Conservation (phyloP, 2,113 vertebrate genomes). For the Pygoscelis antarcticus region DNA sequence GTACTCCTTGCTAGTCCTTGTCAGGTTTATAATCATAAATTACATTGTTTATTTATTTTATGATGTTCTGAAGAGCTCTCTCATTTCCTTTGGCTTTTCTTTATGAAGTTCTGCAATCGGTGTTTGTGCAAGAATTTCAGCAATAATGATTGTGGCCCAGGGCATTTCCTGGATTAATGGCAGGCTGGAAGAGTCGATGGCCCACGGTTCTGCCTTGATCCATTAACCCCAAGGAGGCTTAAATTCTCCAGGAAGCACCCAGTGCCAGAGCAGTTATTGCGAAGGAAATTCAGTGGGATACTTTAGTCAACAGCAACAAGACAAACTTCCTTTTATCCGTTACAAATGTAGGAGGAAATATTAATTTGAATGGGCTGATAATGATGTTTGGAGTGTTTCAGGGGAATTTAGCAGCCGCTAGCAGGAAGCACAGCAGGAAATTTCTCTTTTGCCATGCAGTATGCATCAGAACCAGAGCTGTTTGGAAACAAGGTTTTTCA, state of each 20-base stretch:
- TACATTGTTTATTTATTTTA: background rate
- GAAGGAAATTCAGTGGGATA: background rate
- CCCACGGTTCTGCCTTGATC: background rate
- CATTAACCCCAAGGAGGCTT: background rate
- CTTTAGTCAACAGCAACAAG: background rate
- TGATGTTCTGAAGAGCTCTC: background rate
- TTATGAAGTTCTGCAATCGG: background rate
- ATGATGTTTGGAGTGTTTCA: background rate
- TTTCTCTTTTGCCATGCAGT: background rate
- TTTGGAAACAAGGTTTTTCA: background rate
- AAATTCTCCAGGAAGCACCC: background rate
- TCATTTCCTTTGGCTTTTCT: slow-evolving; percentile 37
- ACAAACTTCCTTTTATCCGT: slow-evolving; percentile 26
- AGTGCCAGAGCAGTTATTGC: background rate
- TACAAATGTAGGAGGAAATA: background rate
- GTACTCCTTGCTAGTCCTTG: background rate
- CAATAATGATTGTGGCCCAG: background rate
- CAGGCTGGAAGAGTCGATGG: background rate
- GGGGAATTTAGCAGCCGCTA: background rate
- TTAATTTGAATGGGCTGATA: background rate
- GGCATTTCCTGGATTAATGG: slow-evolving; percentile 37
- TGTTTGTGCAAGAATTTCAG: slow-evolving; percentile 3
- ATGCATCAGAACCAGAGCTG: background rate
- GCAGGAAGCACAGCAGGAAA: slow-evolving; percentile 2
- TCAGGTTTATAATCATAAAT: slow-evolving; percentile 1